Percentiles rank a stretch among this genome's conserved stretches.
These are phyloP conservation scores for Smithornis capensis DNA, from an alignment of 2,113 vertebrate genomes.

Conservation along the genomic window DNA sequence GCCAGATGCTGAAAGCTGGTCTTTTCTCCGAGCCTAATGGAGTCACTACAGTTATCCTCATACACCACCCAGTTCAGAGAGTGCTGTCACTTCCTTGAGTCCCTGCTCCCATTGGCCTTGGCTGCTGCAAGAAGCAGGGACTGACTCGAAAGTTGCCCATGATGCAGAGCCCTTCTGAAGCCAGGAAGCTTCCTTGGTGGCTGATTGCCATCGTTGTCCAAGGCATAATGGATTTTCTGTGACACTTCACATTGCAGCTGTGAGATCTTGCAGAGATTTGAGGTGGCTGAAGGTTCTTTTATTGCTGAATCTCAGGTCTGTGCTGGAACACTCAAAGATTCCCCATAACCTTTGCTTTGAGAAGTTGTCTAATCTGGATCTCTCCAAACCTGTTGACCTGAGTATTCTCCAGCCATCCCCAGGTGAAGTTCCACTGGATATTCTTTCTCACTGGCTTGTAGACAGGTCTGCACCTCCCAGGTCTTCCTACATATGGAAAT, in stretches of 20 bases:
- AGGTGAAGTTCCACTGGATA: not conserved
- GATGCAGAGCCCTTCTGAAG: not conserved
- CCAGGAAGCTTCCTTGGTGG: not conserved
- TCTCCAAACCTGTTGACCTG: not conserved
- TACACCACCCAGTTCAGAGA: fast-evolving
- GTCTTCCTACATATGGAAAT: not conserved
- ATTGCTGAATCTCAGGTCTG: not conserved
- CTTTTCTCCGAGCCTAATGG: not conserved
- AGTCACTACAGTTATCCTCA: not conserved
- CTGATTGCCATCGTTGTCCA: not conserved
- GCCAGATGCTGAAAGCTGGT: not conserved
- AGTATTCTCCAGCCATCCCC: not conserved
- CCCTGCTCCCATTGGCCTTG: not conserved
- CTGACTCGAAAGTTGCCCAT: not conserved
- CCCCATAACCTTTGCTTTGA: not conserved
- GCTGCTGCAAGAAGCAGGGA: not conserved
- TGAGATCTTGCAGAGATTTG: not conserved
- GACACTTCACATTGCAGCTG: not conserved
- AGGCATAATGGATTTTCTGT: not conserved
- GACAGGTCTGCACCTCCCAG: not conserved
- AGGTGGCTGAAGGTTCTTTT: not conserved
- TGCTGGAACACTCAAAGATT: not conserved
- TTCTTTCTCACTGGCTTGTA: not conserved
- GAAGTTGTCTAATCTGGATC: not conserved
- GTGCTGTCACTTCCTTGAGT: not conserved